phyloP scores from a whole-genome alignment of 1,140 invertebrate genomes.

The Stegodyphus mimosarum region DNA sequence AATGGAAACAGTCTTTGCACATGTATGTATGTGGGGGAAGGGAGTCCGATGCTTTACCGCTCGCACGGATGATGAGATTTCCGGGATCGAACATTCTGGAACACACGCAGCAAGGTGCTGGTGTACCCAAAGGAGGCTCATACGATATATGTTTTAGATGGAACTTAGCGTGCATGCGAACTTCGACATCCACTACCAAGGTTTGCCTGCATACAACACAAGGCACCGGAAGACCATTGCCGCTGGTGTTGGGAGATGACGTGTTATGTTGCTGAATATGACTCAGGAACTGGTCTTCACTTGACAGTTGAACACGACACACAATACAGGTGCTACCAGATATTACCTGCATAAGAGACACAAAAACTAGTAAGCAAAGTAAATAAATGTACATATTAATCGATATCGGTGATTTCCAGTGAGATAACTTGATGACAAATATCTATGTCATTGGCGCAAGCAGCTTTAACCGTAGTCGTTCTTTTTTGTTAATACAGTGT shows the following conservation, averaged over 20 bases:
- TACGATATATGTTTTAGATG: conserved; percentile 70
- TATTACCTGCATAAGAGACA: conserved; percentile 86
- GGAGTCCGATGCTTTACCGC: conserved; percentile 18
- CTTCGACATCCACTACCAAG: conserved; percentile 86
- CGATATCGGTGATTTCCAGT: too few species aligned
- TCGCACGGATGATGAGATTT: conserved; percentile 65
- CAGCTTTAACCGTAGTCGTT: too few species aligned
- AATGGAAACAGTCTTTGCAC: conserved; percentile 76
- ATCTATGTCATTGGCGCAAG: too few species aligned
- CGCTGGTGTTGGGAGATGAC: conserved; percentile 27
- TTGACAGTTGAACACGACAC: conserved; percentile 29
- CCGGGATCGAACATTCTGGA: conserved; percentile 69
- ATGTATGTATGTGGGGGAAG: conserved; percentile 68
- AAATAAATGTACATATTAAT: too few species aligned
- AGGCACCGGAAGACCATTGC: conserved; percentile 75
- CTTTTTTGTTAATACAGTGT: too few species aligned
- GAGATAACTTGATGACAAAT: too few species aligned
- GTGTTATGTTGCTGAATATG: conserved; percentile 75
- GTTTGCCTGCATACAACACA: conserved; percentile 92
- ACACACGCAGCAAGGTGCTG: conserved; percentile 73
- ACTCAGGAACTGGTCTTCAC: conserved; percentile 65
- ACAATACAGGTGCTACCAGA: conserved; percentile 62
- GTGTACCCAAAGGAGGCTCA: conserved; percentile 65
- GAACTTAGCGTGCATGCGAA: conserved; percentile 87
- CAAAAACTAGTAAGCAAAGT: conserved; percentile 48